Percentiles rank a stretch among this genome's conserved stretches.
Conservation (phyloP, 2,113 vertebrate genomes). For the Mungos mungo region DNA sequence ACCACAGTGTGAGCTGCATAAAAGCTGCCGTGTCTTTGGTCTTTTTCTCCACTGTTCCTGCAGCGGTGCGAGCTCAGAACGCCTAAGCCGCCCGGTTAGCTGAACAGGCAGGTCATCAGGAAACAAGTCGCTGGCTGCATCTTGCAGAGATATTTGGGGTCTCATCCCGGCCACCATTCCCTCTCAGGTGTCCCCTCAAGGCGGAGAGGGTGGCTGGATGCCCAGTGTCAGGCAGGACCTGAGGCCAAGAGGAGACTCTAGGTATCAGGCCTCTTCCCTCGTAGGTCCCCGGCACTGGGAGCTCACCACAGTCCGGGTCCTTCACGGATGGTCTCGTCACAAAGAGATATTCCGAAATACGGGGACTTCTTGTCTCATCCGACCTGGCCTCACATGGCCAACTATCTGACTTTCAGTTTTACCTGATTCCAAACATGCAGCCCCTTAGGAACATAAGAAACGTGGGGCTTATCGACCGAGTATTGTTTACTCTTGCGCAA, state of each 20-base stretch:
- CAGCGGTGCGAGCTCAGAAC: accelerated
- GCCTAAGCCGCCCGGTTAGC: accelerated
- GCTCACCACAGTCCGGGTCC: neutral
- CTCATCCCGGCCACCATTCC: accelerated
- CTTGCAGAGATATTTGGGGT: neutral
- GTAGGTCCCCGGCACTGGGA: accelerated
- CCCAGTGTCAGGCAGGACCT: neutral
- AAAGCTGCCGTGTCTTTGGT: no score
- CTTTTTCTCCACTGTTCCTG: no score
- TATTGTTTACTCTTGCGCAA: neutral
- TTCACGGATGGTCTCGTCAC: neutral
- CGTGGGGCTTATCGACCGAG: neutral
- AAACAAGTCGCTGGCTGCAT: no score
- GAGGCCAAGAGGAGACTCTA: neutral
- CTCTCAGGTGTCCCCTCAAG: neutral
- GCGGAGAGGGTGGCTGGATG: accelerated
- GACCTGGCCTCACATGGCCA: neutral
- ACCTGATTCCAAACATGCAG: no score
- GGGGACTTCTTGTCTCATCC: neutral
- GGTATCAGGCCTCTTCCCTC: no score
- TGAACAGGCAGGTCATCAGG: neutral
- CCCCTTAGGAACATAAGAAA: neutral
- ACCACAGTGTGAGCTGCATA: neutral
- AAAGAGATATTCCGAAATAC: neutral
- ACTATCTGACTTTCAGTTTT: neutral